Evolutionary conservation across 1,140 invertebrate genomes (phyloP), one percentile per base, ranked within the genome.

Genomic region (Adoxophyes honmai): DNA sequence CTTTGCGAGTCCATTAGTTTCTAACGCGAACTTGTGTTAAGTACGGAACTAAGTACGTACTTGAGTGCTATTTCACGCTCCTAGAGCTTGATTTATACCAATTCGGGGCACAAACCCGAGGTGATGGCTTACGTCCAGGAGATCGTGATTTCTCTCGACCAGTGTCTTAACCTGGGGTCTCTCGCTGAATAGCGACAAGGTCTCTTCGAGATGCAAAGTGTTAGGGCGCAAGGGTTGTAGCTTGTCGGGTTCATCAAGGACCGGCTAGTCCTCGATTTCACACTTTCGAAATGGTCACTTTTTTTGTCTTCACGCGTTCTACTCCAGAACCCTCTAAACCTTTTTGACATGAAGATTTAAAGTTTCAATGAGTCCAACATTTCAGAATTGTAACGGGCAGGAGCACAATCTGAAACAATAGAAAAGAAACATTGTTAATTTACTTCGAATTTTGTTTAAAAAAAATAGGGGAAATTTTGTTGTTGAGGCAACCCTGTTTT

Each of bases 201-300:
- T 57, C 70, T 84, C 68, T 80, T 86, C 11, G 83, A 80, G 58
- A 85, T 80, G 62, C 75, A 84, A 78, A 88, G 81, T 64, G 80
- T 86, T 52, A 84, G 79, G 72, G 81, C 78, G 76, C 73, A 80
- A 66, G 81, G 83, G 73, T 86, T 84, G 73, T 81, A 70, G 57
- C 71, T 86, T 86, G 75, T 77, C 73, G 83, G 71, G 81, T 84
- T 82, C 85, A 88, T 88, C 83, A 88, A 88, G 85, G 85, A 88
- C 83, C 68, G 80, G 77, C 75, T 81, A 80, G 86, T 88, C 86
- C 86, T 84, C 81, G 86, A 86, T 86, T 62, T 75, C 77, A 82
- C 62, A 60, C 66, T 78, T 68, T 81, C 73, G 54, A 83, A 86
- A 84, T 78, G 73, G 60, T 64, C 83, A 85, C 86, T 88, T 84